Evolutionary conservation across 1,140 invertebrate genomes (phyloP).

Genomic region (Catajapyx aquilonaris): DNA sequence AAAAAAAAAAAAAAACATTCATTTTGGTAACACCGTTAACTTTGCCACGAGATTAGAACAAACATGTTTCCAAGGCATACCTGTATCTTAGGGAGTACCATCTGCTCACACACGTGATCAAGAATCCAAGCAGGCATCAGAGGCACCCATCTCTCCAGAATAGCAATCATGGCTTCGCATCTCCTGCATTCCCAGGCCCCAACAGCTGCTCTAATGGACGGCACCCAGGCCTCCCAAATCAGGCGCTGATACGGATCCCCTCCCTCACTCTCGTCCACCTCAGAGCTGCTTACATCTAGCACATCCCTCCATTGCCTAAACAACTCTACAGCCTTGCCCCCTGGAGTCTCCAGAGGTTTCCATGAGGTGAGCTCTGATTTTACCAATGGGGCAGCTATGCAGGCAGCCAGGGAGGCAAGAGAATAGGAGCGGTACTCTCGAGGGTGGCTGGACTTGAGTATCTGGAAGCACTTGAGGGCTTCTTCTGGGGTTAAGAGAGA

Average conservation of each 20-base stretch:
- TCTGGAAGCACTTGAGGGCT: too few relatives aligned
- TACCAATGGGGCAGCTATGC: constrained; percentile 38
- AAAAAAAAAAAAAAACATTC: too few relatives aligned
- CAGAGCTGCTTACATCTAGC: too few relatives aligned
- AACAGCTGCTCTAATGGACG: constrained; percentile 43
- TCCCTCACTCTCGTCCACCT: constrained; percentile 22
- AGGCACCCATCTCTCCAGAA: constrained; percentile 61
- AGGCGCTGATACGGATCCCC: constrained; percentile 58
- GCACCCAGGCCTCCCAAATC: constrained; percentile 81
- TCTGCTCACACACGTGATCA: constrained; percentile 57
- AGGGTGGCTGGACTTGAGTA: too few relatives aligned
- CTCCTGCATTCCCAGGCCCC: constrained; percentile 53
- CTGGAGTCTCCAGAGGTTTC: constrained; percentile 45
- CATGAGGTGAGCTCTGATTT: constrained; percentile 43
- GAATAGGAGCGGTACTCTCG: constrained; percentile 41
- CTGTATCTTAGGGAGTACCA: constrained; percentile 62
- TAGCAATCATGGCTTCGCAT: constrained; percentile 43
- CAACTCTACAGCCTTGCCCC: constrained; percentile 34
- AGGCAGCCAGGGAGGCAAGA: constrained; percentile 37
- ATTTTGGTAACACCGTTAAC: too few relatives aligned
- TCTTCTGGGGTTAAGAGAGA: too few relatives aligned
- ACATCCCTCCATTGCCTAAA: constrained; percentile 50
- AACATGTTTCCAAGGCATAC: too few relatives aligned
- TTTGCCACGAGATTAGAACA: too few relatives aligned
- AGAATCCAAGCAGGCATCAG: constrained; percentile 64